Base-by-base conservation (phyloP, 35 echinoderm and acorn worm genomes). In the Ophiothrix spiculata region DNA sequence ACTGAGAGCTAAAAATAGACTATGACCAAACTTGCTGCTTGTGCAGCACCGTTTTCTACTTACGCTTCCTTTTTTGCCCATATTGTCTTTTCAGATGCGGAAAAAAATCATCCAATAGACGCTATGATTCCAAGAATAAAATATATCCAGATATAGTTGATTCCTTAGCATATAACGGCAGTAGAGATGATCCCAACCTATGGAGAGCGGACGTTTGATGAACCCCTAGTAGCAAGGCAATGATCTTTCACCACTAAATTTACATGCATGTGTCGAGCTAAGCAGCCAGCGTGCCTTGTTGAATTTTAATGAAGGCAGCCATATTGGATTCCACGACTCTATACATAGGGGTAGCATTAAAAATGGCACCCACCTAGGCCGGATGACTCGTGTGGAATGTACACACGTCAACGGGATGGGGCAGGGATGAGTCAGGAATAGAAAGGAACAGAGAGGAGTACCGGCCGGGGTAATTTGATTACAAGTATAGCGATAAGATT, bases 281-380 rank as follows among this genome's bases (percentile, higher is more conserved):
- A 69, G 29, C 60, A 12, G 60, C 6, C 60, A 69, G 60, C 60
- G 60, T 69, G 60, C 60, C 60, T 69, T 69, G 60, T 69, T 69
- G 60, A 69, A 69, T 69, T 69, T 69, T 69, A 69, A 69, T 69
- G 60, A 69, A 69, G 60, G 60, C 60, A 69, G 60, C 60, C 60
- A 69, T 69, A 28, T 69, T 69, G 60, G 60, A 69, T 15, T 69
- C 60, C 60, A n/a, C 60, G 17, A 69, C 60, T 69, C 17, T 69
- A n/a, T 28, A n/a, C 25, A n/a, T n/a, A 69, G 60, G 60, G 60
- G 60, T 15, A 69, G 25, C n/a, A n/a, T n/a, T n/a, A 12, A 28
- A 69, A 15, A 12, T 69, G 60, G 60, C 60, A 69, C 60, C 60
- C 60, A 25, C 60, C 60, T 12, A 69, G n/a, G 60, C 60, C 10